These are phyloP conservation scores for Drosophila recens DNA, from an alignment of 2,888 invertebrate genomes.

Conservation along the genomic window DNA sequence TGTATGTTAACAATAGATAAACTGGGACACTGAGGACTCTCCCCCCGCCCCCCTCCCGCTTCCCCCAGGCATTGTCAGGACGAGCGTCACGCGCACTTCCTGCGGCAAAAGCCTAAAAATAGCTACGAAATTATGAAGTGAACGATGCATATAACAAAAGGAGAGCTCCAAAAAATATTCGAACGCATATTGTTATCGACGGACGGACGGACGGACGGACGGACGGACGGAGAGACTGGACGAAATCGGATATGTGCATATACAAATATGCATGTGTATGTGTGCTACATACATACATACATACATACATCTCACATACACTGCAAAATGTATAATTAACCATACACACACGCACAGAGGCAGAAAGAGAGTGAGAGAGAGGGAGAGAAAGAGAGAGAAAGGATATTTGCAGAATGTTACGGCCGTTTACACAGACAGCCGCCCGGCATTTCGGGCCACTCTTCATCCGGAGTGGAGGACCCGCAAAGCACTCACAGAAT, in stretches of 20 bases:
- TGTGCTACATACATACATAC: conserved; percentile 1
- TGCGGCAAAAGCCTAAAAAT: conserved; percentile 67
- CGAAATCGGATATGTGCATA: conserved; percentile 73
- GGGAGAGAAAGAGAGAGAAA: conserved; percentile 1
- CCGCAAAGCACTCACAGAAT: conserved; percentile 25
- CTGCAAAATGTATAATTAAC: conserved; percentile 78
- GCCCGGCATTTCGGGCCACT: conserved; percentile 55
- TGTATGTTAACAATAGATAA: conserved; percentile 48
- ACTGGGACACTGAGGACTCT: conserved; percentile 37
- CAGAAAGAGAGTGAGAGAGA: not conserved
- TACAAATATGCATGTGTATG: conserved; percentile 13
- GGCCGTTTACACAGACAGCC: conserved; percentile 72
- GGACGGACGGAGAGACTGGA: not conserved
- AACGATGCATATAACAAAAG: conserved; percentile 58
- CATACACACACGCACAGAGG: conserved; percentile 49
- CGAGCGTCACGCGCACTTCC: conserved; percentile 62
- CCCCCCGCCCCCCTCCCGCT: not conserved
- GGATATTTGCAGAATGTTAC: conserved; percentile 70
- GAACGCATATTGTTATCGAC: conserved; percentile 78
- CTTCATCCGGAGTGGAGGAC: conserved; percentile 32
- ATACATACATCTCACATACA: conserved; percentile 14
- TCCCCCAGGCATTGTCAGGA: conserved; percentile 42
- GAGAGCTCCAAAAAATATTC: conserved; percentile 46
- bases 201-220: conserved; percentile 33
- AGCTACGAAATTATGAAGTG: conserved; percentile 67